Base-by-base conservation (phyloP, 2,113 vertebrate species). In the Sander vitreus region DNA sequence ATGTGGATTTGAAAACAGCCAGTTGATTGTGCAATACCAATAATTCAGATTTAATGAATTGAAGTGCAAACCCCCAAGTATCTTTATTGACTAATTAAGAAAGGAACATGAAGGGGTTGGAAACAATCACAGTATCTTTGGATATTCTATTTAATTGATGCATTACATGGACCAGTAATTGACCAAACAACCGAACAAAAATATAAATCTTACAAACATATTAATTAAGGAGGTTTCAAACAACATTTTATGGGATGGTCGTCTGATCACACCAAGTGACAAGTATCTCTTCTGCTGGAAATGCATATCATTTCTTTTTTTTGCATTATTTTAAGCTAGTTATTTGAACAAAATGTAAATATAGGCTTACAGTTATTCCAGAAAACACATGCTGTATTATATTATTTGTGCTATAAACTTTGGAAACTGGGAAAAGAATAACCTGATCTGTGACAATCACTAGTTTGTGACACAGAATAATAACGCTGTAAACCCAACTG, bases 31-130 rank as follows among this genome's bases (percentile, higher is more conserved):
- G 27, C 27, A 30, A 30, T 33, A 33, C 33, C 33, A 33, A 10
- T n/a, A 13, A 66, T 66, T 59, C 18, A 66, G 13, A 66, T 76
- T 58, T 58, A 73, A 84, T 80, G 18, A 51, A 76, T 80, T 72
- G 36, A 70, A 76, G 13, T 66, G 45, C 30, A 53, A 48, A 51
- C 9, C 30, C 43, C 25, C 25, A 1, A 59, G n/a, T 47, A 23
- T 51, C 25, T 50, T 3, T 36, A 3, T 54, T n/a, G 23, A 8
- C n/a, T 57, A 48, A 69, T 69, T 65, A 78, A 77, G 48, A 73
- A 73, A 59, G 8, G 7, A 30, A 39, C 10, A 39, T 62, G 4
- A 8, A 47, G 36, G 10, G 54, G 65, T 23, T 10, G 18, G 47
- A 77, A 59, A 67, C 21, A 72, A 72, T 81, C 54, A 72, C 45